Evolutionary conservation across 1,140 invertebrate genomes (phyloP), one percentile per base, ranked within the genome.

Genomic region (Procambarus clarkii): DNA sequence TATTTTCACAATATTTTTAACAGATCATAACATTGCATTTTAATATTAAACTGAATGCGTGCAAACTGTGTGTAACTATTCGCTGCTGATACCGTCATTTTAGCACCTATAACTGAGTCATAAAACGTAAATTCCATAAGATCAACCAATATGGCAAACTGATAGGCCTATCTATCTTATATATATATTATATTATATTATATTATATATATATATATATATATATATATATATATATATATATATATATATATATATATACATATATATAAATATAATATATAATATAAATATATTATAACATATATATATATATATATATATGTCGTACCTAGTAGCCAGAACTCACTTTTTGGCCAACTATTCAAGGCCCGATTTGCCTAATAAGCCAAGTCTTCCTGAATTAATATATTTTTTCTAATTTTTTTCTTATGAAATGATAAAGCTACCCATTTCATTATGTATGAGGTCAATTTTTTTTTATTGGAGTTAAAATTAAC

Each of bases 161-260:
- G 50, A 13, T 54, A 54, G 8, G 50, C 13, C 13, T 13, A 54
- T 0, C 34, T 34, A 34, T 34, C 34, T 34, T 58, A 58, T 58
- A 58, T 13, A 54, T 54, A 54, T 54, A 54, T 54, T 54, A 54
- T 54, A 54, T 54, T 54, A 54, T 79, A 79, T 79, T 58, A 13
- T 58, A 58, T 1, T 58, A 58, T 58, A 58, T 13, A 54, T 54
- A 54, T 54, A 54, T 54, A 54, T 54, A 54, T 54, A 54, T 54
- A 54, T 54, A 54, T 79, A 79, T 79, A 34, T 79, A 79, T 79
- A 34, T 79, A 79, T 79, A 79, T 79, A 79, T 79, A 79, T 79
- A 79, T 79, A 79, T 79, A 79, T 79, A 79, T 79, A 79, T 79
- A 79, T 79, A 79, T 79, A 79, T 79, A 44, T 79, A 48, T 79